Conservation (phyloP, 2,888 invertebrate species). For the Yponomeuta evonymella region DNA sequence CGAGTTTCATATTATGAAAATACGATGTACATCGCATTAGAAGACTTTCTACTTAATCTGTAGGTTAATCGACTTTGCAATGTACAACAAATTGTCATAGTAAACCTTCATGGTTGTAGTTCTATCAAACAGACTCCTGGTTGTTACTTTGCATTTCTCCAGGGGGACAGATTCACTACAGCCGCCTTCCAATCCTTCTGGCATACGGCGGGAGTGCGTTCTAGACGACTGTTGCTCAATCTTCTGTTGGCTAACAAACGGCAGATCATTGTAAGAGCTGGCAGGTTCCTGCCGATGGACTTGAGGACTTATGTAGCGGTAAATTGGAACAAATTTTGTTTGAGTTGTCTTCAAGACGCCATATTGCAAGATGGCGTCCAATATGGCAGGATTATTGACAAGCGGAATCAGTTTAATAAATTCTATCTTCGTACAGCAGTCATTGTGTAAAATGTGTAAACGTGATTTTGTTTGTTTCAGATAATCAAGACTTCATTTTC, state of each 20-base stretch:
- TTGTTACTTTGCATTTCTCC: constrained; percentile 3
- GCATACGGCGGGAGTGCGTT: constrained; percentile 42
- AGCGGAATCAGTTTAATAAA: too few relatives aligned
- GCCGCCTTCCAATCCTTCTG: constrained; percentile 59
- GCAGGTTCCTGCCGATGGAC: constrained; percentile 54
- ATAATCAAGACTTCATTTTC: constrained; percentile 68
- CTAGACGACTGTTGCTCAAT: constrained; percentile 46
- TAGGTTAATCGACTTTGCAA: too few relatives aligned
- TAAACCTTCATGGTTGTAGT: too few relatives aligned
- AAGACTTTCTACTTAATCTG: too few relatives aligned
- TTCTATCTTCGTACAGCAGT: too few relatives aligned
- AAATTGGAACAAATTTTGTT: background rate
- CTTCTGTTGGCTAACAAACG: constrained; percentile 44
- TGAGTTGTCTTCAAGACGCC: background rate
- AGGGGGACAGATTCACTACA: constrained; percentile 57
- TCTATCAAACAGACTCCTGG: background rate
- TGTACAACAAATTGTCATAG: too few relatives aligned
- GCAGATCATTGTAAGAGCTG: constrained; percentile 46
- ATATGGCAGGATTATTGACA: background rate
- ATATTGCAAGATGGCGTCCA: constrained; percentile 9
- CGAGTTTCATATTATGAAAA: too few relatives aligned
- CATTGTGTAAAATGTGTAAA: too few relatives aligned
- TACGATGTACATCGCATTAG: too few relatives aligned
- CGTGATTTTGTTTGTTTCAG: constrained; percentile 36
- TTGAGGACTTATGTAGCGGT: constrained; percentile 48